These are phyloP conservation scores for Myiotriccus ornatus DNA, from an alignment of 2,797 vertebrate genomes.

Conservation along the genomic window DNA sequence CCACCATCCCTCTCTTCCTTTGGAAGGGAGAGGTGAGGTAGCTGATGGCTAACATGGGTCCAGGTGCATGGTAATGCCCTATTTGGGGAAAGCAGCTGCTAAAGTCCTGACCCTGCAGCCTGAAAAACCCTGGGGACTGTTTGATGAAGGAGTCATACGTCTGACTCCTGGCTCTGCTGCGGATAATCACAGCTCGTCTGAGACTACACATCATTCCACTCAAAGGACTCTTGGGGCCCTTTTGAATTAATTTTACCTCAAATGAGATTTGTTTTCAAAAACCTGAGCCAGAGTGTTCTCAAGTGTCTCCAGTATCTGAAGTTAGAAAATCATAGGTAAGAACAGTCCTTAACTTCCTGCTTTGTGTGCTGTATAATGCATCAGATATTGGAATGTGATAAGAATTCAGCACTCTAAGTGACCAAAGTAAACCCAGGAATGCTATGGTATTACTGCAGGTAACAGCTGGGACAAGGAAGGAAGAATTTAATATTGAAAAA, in stretches of 20 bases:
- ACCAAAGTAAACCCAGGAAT: not conserved
- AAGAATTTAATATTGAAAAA: not conserved
- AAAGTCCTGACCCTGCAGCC: not conserved
- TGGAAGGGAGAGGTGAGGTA: not conserved
- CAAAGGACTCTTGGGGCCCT: not conserved
- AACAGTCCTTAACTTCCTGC: not conserved
- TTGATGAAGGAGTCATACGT: not conserved
- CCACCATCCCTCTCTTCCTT: not conserved
- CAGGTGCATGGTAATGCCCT: not conserved
- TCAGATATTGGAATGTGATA: not conserved
- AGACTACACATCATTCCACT: not conserved
- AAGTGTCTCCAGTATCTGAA: not conserved
- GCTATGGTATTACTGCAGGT: not conserved
- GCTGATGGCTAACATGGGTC: not conserved
- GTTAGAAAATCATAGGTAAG: not conserved
- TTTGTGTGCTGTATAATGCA: not conserved
- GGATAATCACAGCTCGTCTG: not conserved
- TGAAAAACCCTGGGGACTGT: not conserved
- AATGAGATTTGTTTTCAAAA: not conserved
- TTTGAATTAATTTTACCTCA: not conserved
- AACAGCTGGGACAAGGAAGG: not conserved
- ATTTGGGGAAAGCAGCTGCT: not conserved
- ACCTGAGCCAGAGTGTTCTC: not conserved
- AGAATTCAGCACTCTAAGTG: not conserved
- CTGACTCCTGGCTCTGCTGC: not conserved